Conservation (phyloP, 2,888 invertebrate species). For the Sphinx pinastri region DNA sequence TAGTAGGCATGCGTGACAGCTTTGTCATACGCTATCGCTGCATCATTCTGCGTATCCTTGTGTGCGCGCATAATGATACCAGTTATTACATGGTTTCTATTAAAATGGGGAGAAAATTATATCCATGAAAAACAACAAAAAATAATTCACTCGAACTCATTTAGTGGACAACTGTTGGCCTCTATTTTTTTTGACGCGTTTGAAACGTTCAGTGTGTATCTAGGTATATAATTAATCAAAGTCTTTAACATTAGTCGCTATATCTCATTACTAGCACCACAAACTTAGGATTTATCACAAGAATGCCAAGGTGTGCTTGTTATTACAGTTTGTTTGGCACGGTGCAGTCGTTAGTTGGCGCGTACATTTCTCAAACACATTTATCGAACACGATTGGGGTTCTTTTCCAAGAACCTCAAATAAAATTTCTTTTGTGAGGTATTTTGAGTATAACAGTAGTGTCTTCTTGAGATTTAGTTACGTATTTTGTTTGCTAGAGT, state of each 20-base stretch:
- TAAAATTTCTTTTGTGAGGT: conserved; percentile 32
- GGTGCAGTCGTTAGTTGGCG: conserved; percentile 60
- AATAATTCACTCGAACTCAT: too few relatives aligned
- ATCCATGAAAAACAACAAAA: too few relatives aligned
- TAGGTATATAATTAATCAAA: too few relatives aligned
- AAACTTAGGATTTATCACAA: conserved; percentile 62
- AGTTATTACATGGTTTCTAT: too few relatives aligned
- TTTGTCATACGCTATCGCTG: too few relatives aligned
- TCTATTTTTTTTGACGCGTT: too few relatives aligned
- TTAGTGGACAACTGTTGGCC: too few relatives aligned
- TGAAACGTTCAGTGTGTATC: too few relatives aligned
- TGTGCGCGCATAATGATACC: too few relatives aligned
- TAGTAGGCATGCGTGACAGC: too few relatives aligned
- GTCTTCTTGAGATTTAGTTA: background rate
- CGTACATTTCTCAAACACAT: conserved; percentile 52
- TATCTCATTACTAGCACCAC: conserved; percentile 46
- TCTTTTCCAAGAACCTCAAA: conserved; percentile 42
- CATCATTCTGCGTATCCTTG: too few relatives aligned
- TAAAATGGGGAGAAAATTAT: too few relatives aligned
- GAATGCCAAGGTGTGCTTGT: conserved; percentile 69
- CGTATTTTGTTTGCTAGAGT: background rate
- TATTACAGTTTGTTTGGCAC: conserved; percentile 71
- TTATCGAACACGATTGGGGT: conserved; percentile 49
- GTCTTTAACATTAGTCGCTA: background rate
- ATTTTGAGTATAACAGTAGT: conserved; percentile 3